Conservation (phyloP, 2,888 invertebrate species). For the Drosophila algonquin region DNA sequence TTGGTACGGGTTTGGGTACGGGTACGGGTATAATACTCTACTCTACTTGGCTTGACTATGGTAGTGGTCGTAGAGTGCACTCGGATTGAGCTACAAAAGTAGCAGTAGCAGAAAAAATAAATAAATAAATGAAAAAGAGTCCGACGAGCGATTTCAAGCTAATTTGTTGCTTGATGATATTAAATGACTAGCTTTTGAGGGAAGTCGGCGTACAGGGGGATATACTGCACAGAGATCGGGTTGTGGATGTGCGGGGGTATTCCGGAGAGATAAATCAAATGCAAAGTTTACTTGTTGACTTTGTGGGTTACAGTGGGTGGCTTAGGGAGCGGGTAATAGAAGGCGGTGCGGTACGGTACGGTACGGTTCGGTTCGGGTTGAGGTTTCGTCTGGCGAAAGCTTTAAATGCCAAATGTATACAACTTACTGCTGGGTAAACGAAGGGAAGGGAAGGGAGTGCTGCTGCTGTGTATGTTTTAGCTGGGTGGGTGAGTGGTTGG, state of each 20-base stretch:
- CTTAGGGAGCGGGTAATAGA: background rate
- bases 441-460: background rate
- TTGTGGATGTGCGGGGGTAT: background rate
- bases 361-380: conserved; percentile 17
- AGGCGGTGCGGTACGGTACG: background rate
- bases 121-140: conserved; percentile 1
- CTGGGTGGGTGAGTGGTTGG: background rate
- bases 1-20: background rate
- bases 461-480: background rate
- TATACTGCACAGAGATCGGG: background rate
- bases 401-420: conserved; percentile 47
- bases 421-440: conserved; percentile 15
- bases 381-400: conserved; percentile 32
- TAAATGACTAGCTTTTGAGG: conserved; percentile 33
- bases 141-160: conserved; percentile 20
- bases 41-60: conserved; percentile 3
- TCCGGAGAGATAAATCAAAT: conserved; percentile 50
- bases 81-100: background rate
- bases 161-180: conserved; percentile 49
- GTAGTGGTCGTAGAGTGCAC: conserved; percentile 19
- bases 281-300: conserved; percentile 66
- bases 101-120: background rate
- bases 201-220: background rate
- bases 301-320: conserved; percentile 29
- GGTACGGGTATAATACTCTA: background rate